Evolutionary conservation across 1,140 invertebrate genomes (phyloP).

Genomic region (Dolichoris vasculosae): DNA sequence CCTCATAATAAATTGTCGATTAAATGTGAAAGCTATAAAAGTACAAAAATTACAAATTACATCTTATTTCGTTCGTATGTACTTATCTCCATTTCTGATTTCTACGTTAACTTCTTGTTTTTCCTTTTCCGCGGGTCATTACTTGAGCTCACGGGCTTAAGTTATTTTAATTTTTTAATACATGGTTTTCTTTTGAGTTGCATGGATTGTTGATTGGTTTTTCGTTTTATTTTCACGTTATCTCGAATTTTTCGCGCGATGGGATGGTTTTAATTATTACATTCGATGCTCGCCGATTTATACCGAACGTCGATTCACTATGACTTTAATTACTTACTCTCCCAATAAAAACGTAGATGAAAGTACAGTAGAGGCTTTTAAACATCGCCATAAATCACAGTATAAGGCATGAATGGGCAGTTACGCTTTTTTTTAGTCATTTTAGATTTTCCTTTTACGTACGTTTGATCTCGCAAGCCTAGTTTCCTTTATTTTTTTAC

Average conservation of each 20-base stretch:
- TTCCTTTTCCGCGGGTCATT: neutral
- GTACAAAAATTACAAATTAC: neutral
- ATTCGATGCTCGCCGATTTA: neutral
- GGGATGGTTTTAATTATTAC: conserved; percentile 7
- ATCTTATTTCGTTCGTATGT: neutral
- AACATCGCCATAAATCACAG: conserved; percentile 17
- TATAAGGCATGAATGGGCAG: neutral
- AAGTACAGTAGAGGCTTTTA: conserved; percentile 6
- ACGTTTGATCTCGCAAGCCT: neutral
- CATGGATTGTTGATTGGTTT: neutral
- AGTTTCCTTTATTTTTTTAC: neutral
- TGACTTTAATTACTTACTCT: conserved; percentile 27
- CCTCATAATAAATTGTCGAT: neutral
- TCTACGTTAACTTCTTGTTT: neutral
- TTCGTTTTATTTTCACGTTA: neutral
- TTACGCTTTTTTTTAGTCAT: neutral
- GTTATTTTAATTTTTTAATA: neutral
- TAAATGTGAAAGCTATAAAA: neutral
- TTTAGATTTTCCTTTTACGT: neutral
- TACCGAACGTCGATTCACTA: neutral
- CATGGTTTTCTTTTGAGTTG: neutral
- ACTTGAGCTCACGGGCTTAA: neutral
- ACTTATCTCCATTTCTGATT: neutral
- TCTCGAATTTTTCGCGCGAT: neutral
- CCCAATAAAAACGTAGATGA: conserved; percentile 3